phyloP scores from a whole-genome alignment of 2,888 invertebrate species.

The Plagiodera versicolora region DNA sequence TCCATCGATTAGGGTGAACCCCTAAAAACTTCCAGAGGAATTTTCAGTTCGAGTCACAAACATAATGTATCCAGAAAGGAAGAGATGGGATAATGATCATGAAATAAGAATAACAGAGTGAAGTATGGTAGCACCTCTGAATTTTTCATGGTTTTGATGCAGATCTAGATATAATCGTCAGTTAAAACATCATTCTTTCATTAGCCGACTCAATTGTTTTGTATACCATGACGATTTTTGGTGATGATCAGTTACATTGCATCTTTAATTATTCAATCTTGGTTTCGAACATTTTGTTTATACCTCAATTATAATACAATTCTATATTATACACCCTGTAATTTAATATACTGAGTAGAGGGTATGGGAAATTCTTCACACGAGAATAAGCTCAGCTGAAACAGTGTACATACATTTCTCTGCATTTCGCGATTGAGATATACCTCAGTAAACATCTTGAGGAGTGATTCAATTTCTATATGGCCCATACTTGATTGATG shows the following conservation, averaged over 20 bases:
- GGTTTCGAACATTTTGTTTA: no score
- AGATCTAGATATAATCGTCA: no score
- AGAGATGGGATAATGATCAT: background rate
- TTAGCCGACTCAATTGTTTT: no score
- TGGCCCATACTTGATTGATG: conserved; percentile 34
- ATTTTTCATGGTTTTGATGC: no score
- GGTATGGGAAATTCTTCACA: background rate
- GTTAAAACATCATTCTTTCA: no score
- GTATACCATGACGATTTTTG: no score
- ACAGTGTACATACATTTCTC: background rate
- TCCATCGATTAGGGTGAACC: background rate
- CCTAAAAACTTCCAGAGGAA: background rate
- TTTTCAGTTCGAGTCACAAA: background rate
- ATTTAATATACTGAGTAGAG: background rate
- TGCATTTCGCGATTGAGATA: conserved; percentile 28
- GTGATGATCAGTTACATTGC: no score
- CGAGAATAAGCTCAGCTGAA: background rate
- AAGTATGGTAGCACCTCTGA: no score
- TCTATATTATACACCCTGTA: background rate
- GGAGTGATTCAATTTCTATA: conserved; percentile 39
- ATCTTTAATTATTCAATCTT: no score
- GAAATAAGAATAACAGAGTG: background rate
- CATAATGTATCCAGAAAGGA: background rate
- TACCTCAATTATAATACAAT: no score
- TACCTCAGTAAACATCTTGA: conserved; percentile 39